Evolutionary conservation across 2,113 vertebrate species (phyloP).

Genomic region (Daboia siamensis): DNA sequence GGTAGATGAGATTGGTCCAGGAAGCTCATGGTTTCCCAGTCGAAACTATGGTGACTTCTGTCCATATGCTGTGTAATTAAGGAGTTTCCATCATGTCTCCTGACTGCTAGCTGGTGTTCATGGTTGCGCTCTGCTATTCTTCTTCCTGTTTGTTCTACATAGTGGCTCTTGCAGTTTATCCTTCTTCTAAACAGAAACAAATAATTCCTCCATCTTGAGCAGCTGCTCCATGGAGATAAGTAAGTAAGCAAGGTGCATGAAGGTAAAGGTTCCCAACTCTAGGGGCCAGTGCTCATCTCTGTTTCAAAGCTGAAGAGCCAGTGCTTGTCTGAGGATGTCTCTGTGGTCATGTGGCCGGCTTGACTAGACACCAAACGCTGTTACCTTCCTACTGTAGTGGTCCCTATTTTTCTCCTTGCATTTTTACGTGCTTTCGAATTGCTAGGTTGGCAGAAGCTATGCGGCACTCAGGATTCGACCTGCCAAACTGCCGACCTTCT

Average conservation of each 20-base stretch:
- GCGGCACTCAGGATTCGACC: no score
- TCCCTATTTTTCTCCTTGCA: no score
- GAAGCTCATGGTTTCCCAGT: background rate
- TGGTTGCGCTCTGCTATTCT: background rate
- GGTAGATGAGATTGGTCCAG: background rate
- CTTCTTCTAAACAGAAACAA: constrained; percentile 51
- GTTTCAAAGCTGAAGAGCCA: no score
- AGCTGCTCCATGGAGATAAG: background rate
- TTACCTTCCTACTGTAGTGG: no score
- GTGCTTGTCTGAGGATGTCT: no score
- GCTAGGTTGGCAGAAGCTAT: no score
- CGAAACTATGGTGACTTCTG: background rate
- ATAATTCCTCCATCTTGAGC: constrained; percentile 30
- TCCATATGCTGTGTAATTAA: background rate
- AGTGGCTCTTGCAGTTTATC: constrained; percentile 37
- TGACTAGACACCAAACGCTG: no score
- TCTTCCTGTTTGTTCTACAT: background rate
- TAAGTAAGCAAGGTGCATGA: background rate
- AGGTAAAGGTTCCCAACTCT: no score
- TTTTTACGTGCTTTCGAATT: no score
- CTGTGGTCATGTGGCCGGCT: no score
- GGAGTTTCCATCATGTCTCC: background rate
- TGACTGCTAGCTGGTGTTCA: background rate
- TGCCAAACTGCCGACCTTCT: no score
- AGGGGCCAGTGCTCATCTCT: no score